phyloP scores from a whole-genome alignment of 1,140 invertebrate genomes.

The Anoplolepis gracilipes region DNA sequence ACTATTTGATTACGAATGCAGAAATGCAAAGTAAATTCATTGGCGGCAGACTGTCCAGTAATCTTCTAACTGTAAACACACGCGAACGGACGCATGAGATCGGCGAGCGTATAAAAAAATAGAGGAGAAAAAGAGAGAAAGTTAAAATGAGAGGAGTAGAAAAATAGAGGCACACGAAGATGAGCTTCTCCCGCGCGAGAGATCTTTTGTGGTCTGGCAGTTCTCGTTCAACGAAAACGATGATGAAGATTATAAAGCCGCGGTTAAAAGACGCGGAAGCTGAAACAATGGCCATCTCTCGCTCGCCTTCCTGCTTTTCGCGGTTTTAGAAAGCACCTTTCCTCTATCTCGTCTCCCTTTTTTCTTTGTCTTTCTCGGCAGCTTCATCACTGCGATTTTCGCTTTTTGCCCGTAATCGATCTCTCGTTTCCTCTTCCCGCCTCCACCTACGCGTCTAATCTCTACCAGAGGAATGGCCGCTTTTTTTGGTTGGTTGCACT shows the following conservation, averaged over 20 bases:
- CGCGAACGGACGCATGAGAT: neutral
- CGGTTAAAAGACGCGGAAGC: constrained; percentile 55
- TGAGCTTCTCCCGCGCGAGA: constrained; percentile 31
- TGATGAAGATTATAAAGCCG: constrained; percentile 46
- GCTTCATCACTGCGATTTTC: constrained; percentile 56
- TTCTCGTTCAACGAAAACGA: constrained; percentile 51
- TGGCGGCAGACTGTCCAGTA: neutral
- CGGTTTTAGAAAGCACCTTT: constrained; percentile 55
- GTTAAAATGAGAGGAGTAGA: constrained; percentile 12
- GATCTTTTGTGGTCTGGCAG: constrained; percentile 62
- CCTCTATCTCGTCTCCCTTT: neutral
- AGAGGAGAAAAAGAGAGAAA: neutral
- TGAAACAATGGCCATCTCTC: constrained; percentile 67
- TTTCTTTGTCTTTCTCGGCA: constrained; percentile 22
- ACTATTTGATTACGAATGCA: neutral
- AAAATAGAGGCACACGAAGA: constrained; percentile 42
- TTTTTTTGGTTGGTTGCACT: neutral
- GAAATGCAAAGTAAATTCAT: neutral
- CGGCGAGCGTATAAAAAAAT: neutral
- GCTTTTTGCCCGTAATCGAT: constrained; percentile 58
- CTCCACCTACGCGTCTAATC: constrained; percentile 46
- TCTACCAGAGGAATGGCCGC: neutral
- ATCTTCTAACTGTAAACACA: neutral
- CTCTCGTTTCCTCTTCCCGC: constrained; percentile 8
- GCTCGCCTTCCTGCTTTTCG: constrained; percentile 36